Evolutionary conservation across 53 echinoderm and acorn worm species (phyloP), one percentile per base, ranked within the genome.

Genomic region (Mesocentrotus franciscanus): DNA sequence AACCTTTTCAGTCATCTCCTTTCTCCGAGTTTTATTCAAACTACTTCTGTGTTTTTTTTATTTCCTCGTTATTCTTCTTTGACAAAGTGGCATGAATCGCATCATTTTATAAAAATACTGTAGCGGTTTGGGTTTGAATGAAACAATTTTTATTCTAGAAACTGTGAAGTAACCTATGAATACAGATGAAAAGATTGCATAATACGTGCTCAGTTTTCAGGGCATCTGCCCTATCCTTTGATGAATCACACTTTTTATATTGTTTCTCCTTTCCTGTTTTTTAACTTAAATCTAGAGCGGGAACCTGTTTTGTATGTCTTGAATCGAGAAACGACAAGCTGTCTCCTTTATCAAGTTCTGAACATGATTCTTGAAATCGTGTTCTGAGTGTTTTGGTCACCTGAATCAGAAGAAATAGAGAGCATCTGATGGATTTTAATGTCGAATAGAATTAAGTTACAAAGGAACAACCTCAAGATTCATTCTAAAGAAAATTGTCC

Each of bases 151-250:
- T n/a, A n/a, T n/a, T 3, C 17, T 13, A 15, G 60, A 71, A 74
- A 56, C 24, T 55, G 15, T 22, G 49, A 26, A 70, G 75, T 22
- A 34, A 56, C 4, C 74, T 16, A 92, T 92, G 92, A 92, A 92
- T 92, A 92, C 74, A 66, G 14, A 92, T 92, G 71, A 72, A 92
- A 92, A 74, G 92, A 92, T 92, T 92, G 74, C 92, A 92, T 92
- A 92, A 92, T 92, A 92, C 22, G 26, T 70, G 90, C 4, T 10
- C 8, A 79, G 79, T 79, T 18, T 76, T 18, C 39, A 30, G 30
- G 15, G 4, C 76, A 76, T 15, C 33, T 9, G 27, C 30, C 27
- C 30, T 27, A 1, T 60, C 8, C 30, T 66, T 66, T 8, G 64
- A 29, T 91, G 91, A 91, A 36, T 91, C 91, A 91, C 32, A 16